Evolutionary conservation across 2,888 invertebrate genomes (phyloP).

Genomic region (Eristalinus sepulchralis): DNA sequence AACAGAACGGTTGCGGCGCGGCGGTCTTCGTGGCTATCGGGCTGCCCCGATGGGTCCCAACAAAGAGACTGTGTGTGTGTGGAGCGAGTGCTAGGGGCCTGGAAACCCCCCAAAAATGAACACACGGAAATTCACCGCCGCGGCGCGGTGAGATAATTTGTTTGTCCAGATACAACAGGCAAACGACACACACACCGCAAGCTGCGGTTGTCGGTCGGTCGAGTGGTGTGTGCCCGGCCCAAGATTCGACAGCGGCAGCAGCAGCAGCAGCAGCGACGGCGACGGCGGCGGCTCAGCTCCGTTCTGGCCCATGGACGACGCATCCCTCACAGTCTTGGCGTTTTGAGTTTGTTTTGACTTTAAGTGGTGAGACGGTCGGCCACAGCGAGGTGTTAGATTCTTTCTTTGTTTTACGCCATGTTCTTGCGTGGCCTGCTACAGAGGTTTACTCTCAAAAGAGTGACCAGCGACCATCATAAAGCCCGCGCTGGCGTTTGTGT

Average conservation of each 20-base stretch:
- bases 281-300: slow-evolving; percentile 12
- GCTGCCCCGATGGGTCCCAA: slow-evolving; percentile 17
- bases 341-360: slow-evolving; percentile 65
- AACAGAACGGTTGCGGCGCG: slow-evolving; percentile 40
- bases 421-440: neutral
- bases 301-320: slow-evolving; percentile 2
- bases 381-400: slow-evolving; percentile 62
- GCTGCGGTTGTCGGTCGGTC: slow-evolving; percentile 55
- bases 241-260: slow-evolving; percentile 10
- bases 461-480: slow-evolving; percentile 49
- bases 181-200: slow-evolving; percentile 1
- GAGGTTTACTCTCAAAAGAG: slow-evolving; percentile 22
- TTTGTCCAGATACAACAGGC: slow-evolving; percentile 59
- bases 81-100: slow-evolving; percentile 6
- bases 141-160: slow-evolving; percentile 65
- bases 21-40: slow-evolving; percentile 32
- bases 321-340: slow-evolving; percentile 7
- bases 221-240: slow-evolving; percentile 61
- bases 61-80: slow-evolving; percentile 10
- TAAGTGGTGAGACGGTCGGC: slow-evolving; percentile 54
- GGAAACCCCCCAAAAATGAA: neutral
- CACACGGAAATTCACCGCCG: slow-evolving; percentile 1
- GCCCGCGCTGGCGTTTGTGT: neutral
- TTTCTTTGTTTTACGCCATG: slow-evolving; percentile 50
- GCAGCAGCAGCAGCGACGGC: neutral